phyloP scores from a whole-genome alignment of 2,888 invertebrate genomes.

The Brenthis ino region DNA sequence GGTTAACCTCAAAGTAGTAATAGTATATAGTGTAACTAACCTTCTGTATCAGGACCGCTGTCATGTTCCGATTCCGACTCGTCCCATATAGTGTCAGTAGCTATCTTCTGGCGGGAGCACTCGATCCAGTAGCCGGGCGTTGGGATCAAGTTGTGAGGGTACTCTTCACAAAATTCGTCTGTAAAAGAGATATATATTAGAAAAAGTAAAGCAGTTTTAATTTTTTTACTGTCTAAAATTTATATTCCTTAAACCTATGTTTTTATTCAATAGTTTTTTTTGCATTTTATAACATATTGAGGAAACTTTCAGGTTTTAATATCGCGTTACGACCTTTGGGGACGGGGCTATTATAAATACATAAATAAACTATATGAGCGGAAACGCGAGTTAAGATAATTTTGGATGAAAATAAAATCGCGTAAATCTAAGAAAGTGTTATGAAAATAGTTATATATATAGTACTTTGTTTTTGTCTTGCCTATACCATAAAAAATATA shows the following conservation, averaged over 20 bases:
- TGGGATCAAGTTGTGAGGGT: slow-evolving; percentile 94
- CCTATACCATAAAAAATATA: too few species aligned
- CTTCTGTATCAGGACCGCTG: slow-evolving; percentile 79
- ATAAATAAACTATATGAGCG: too few species aligned
- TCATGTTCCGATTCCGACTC: slow-evolving; percentile 93
- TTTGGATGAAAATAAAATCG: too few species aligned
- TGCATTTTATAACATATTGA: too few species aligned
- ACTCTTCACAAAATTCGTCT: slow-evolving; percentile 97
- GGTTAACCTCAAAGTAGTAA: background rate
- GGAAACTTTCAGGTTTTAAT: too few species aligned
- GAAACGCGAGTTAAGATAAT: too few species aligned
- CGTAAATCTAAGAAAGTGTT: too few species aligned
- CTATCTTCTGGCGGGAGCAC: slow-evolving; percentile 95
- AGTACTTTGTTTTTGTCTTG: too few species aligned
- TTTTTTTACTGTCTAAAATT: background rate
- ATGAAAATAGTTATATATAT: too few species aligned
- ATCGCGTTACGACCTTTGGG: too few species aligned
- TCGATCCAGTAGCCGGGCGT: slow-evolving; percentile 98
- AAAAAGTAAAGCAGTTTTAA: background rate
- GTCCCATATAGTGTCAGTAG: slow-evolving; percentile 92
- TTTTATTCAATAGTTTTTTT: background rate
- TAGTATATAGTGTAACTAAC: slow-evolving; percentile 52
- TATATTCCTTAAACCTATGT: background rate
- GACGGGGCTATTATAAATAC: too few species aligned
- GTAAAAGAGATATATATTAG: slow-evolving; percentile 45